These are phyloP conservation scores for Luidia sarsii DNA, from an alignment of 53 echinoderm and acorn worm species.

Conservation along the genomic window DNA sequence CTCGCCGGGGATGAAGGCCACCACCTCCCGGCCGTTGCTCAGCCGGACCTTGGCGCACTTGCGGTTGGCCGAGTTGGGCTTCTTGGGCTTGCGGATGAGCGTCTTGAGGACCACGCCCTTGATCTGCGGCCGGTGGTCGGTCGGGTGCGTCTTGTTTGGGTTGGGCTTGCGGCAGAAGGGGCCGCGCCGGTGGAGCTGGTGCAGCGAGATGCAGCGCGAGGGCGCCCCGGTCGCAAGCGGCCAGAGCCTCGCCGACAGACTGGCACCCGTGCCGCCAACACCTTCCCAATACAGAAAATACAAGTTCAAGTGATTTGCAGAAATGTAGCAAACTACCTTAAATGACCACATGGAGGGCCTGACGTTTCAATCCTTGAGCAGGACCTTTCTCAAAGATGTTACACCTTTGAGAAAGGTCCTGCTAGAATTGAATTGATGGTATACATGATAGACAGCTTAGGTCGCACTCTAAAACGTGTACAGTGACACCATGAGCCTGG, in stretches of 20 bases:
- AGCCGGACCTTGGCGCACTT: slow-evolving; percentile 89
- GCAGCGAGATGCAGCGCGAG: slow-evolving; percentile 61
- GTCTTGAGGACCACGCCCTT: slow-evolving; percentile 89
- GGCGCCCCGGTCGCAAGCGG: neutral
- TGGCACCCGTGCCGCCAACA: neutral
- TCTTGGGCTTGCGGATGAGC: slow-evolving; percentile 93
- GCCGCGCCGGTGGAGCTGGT: slow-evolving; percentile 82
- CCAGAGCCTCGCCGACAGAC: slow-evolving; percentile 14
- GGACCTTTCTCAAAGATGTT: too few species aligned
- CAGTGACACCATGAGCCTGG: too few species aligned
- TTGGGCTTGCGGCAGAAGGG: slow-evolving; percentile 75
- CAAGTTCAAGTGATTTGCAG: too few species aligned
- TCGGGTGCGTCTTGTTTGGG: slow-evolving; percentile 76
- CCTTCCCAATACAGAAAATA: neutral
- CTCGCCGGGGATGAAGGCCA: slow-evolving; percentile 89
- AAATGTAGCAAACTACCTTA: too few species aligned
- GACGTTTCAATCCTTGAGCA: too few species aligned
- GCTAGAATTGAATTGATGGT: too few species aligned
- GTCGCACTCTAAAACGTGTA: too few species aligned
- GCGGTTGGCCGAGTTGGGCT: slow-evolving; percentile 93
- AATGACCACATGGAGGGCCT: too few species aligned
- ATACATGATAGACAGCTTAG: too few species aligned
- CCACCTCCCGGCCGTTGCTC: slow-evolving; percentile 87
- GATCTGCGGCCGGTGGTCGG: slow-evolving; percentile 87
- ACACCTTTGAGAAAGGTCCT: too few species aligned